Base-by-base conservation (phyloP, 2,113 vertebrate species). In the Salvelinus sp. region DNA sequence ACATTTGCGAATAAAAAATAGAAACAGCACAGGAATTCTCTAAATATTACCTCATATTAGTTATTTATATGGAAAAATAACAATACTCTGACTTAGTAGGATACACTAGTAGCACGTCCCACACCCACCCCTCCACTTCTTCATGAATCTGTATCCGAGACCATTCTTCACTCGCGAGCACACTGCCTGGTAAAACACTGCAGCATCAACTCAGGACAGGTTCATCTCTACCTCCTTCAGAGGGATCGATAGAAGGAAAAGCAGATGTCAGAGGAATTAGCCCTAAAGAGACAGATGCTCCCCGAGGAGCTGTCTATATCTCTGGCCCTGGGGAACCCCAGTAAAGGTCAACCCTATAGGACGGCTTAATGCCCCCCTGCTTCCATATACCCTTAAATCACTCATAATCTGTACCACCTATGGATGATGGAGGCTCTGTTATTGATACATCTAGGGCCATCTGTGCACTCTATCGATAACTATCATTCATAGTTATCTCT, bases 1-100 rank as follows among this genome's bases (percentile, higher is more conserved):
- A n/a, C 66, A 69, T 27, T 18, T 27, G 63, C 2, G 47, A 4
- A 38, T 48, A 18, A 69, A 73, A 13, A 13, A 73, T 33, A 60
- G 57, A 28, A 22, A 57, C 27, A 50, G 28, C 25, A 23, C 25
- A 14, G 12, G 62, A 66, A 50, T 57, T 54, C 47, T 57, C 44
- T 16, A 57, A 72, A 48, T 30, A 57, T 75, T 14, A 75, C 62
- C 44, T 28, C 70, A 68, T 65, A 73, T 80, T 80, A 60, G 76
- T 68, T 57, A 48, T 80, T 68, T 64, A 66, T 54, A 18, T 16
- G 0, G 22, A 44, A 22, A 13, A 64, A 66, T 28, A 70, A 14
- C 50, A 54, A 54, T 54, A 54, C 16, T 66, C 70, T 72, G 63
- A 72, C 71, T 72, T 66, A 38, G 12, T 73, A 69, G 74, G 78